Base-by-base conservation (phyloP, 2,888 invertebrate species). In the Trichogramma dendrolimi region DNA sequence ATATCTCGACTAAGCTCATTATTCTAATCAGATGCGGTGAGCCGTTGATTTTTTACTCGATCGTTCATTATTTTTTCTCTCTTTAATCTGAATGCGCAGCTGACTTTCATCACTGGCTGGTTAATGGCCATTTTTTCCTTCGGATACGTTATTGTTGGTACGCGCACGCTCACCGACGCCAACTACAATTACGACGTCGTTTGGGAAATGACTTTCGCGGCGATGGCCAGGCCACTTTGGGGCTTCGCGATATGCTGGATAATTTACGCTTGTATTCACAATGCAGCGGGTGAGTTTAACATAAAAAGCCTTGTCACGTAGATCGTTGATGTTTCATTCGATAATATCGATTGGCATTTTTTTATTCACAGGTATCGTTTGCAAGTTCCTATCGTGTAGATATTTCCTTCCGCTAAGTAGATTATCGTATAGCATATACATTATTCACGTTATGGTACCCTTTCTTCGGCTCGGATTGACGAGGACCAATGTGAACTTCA, bases 191-290 rank as follows among this genome's bases (percentile, higher is more conserved):
- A 78, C 67, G 74, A 76, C 60, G 66, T 68, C 57, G 66, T 72
- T 50, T 73, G 72, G 62, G 73, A 75, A 27, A 72, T 74, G 5
- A 60, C 78, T 42, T 83, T 80, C 68, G 73, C 80, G 50, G 73
- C 80, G 2, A 68, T 80, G 42, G 72, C 75, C 48, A 71, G 81
- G 59, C 76, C 80, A 8, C 73, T 75, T 6, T 84, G 83, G 83
- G 76, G 78, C 3, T 49, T 79, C 1, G 79, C 80, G 6, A 67
- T 83, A 5, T 74, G 74, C 39, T 83, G 83, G 83, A 75, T 83
- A 7, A 76, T 83, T 41, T 80, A 80, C 68, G 80, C 80, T 51
- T 83, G 83, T 66, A 74, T 76, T 39, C 75, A 77, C 5, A 39
- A 39, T n/a, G 7, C 5, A 4, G 58, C 27, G 44, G 64, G 61